phyloP scores from a whole-genome alignment of 2,797 vertebrate genomes.

The Myotis planiceps region DNA sequence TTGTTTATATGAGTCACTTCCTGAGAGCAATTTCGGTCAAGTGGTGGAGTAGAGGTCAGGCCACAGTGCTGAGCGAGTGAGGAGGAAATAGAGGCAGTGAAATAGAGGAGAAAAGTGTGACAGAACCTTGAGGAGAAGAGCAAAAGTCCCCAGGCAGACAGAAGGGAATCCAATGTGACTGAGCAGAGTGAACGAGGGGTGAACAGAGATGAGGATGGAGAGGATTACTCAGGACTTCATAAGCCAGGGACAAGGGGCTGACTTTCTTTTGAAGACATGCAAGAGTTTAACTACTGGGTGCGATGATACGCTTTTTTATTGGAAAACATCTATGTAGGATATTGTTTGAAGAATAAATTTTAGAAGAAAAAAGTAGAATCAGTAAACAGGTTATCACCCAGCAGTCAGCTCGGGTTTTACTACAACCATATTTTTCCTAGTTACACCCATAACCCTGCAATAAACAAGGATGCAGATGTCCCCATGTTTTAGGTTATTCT shows the following conservation, averaged over 20 bases:
- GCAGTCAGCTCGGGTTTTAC: background rate
- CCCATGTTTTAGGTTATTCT: background rate
- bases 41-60: background rate
- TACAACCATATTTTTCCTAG: background rate
- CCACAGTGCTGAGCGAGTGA: background rate
- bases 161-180: background rate
- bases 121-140: background rate
- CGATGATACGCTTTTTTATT: too few species aligned
- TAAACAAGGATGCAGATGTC: background rate
- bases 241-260: background rate
- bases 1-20: slow-evolving; percentile 35
- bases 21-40: background rate
- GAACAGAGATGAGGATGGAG: rapidly evolving
- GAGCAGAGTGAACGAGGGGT: background rate
- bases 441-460: background rate
- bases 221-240: rapidly evolving
- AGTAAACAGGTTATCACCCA: background rate
- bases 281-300: too few species aligned
- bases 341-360: too few species aligned
- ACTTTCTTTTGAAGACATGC: too few species aligned
- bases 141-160: background rate
- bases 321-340: too few species aligned
- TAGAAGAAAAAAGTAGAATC: too few species aligned
- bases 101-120: background rate
- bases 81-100: background rate